A percentile compares a stretch with the other conserved stretches of the same genome.
phyloP scores from a whole-genome alignment of 2,888 invertebrate genomes.

The Leptopilina drosophilae region DNA sequence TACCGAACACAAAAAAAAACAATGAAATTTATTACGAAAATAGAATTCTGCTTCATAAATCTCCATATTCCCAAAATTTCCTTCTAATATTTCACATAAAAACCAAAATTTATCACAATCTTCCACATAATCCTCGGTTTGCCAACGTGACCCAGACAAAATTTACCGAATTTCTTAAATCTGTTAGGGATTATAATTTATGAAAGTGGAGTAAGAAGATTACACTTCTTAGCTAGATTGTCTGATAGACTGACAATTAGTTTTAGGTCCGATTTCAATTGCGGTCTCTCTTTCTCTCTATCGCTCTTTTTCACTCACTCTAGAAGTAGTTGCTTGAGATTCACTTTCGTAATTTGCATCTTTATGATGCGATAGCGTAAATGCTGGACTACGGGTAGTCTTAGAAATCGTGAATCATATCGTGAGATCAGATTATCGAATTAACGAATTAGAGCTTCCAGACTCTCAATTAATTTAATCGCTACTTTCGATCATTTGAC shows the following conservation, averaged over 20 bases:
- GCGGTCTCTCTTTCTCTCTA: constrained; percentile 7
- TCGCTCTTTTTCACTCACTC: no score
- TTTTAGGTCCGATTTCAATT: constrained; percentile 37
- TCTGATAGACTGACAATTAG: constrained; percentile 40
- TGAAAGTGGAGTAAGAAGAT: constrained; percentile 28
- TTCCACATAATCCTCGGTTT: background rate
- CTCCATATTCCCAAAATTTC: no score
- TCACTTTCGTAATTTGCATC: constrained; percentile 32
- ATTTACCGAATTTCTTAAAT: background rate
- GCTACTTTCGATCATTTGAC: constrained; percentile 39
- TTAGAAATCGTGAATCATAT: constrained; percentile 35
- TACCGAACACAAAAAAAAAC: no score
- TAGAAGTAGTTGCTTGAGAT: constrained; percentile 23
- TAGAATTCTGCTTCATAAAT: no score
- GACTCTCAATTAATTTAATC: constrained; percentile 40
- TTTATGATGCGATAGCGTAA: constrained; percentile 33
- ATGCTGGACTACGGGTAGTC: constrained; percentile 7
- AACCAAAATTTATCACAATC: no score
- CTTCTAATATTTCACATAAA: no score
- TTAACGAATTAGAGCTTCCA: constrained; percentile 38
- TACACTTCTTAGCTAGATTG: constrained; percentile 31
- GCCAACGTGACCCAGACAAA: background rate
- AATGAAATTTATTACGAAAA: no score
- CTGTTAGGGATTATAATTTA: constrained; percentile 14
- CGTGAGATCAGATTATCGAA: constrained; percentile 37